phyloP scores from a whole-genome alignment of 1,140 invertebrate species.

The Episyrphus balteatus region DNA sequence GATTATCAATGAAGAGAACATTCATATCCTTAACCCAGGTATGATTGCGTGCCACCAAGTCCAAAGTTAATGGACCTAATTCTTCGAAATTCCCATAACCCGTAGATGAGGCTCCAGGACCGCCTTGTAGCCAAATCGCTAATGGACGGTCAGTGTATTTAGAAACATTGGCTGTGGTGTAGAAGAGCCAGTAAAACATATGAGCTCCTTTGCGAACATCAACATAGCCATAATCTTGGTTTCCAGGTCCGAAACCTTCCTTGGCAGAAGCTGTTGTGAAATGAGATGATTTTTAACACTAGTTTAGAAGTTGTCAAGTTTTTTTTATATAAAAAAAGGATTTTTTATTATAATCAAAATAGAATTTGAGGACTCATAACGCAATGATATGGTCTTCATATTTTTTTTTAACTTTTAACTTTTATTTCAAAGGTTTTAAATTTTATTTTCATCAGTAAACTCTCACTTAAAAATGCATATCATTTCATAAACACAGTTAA shows the following conservation, averaged over 20 bases:
- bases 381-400: no score
- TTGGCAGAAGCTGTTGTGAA: slow-evolving; percentile 5
- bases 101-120: slow-evolving; percentile 63
- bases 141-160: slow-evolving; percentile 52
- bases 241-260: slow-evolving; percentile 43
- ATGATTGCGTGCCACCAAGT: slow-evolving; percentile 51
- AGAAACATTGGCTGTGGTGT: slow-evolving; percentile 48
- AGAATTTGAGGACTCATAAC: no score
- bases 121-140: slow-evolving; percentile 69
- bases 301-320: no score
- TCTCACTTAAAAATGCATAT: no score
- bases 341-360: no score
- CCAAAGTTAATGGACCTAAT: slow-evolving; percentile 56
- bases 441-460: no score
- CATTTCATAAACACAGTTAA: no score
- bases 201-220: slow-evolving; percentile 56
- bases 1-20: slow-evolving; percentile 78
- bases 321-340: no score
- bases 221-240: slow-evolving; percentile 58
- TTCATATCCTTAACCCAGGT: slow-evolving; percentile 72
- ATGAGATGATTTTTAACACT: no score
- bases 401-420: no score
- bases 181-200: slow-evolving; percentile 78
- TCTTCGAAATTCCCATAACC: slow-evolving; percentile 70
- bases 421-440: no score